Evolutionary conservation across 2,113 vertebrate species (phyloP), one percentile per base, ranked within the genome.

Genomic region (Epinephelus lanceolatus): DNA sequence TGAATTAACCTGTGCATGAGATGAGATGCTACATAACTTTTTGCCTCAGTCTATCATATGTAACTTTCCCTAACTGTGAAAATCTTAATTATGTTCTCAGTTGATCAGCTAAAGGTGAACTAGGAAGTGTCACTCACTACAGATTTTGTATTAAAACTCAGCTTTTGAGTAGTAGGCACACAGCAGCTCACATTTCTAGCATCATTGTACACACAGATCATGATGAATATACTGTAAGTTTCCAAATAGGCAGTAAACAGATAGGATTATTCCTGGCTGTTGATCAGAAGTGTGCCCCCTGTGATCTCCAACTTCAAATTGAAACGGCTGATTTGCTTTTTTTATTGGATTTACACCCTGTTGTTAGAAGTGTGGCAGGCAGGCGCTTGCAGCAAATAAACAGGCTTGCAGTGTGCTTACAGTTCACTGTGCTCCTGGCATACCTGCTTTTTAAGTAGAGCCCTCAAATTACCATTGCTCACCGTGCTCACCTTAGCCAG

Each of bases 391-490:
- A 77, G 66, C 61, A 62, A 85, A 87, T 86, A 80, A 89, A 89
- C 71, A 83, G 33, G n/a, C 55, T 61, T 73, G 74, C 69, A 45
- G 40, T 59, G 85, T 78, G 65, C 72, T 86, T 40, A 59, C 63
- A 84, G 70, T 74, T 85, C 56, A 73, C 76, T 40, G 68, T 71
- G 65, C 63, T 78, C 63, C 47, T 76, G 59, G 66, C 81, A 55
- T 88, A 91, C 81, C 84, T 87, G 89, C 86, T 88, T 81, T 91
- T 92, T 89, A 88, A 87, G 62, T 66, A 40, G 53, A 89, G 77
- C 76, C 88, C 77, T 91, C 27, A 92, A 86, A 93, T 93, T 84
- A 91, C 56, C 60, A 33, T 74, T 65, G 25, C 59, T 84, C 79
- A 67, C 84, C 84, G 42, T 25, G 37, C 66, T 89, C 57, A 78